Base-by-base conservation (phyloP, 2,113 vertebrate species). In the Scolopax mira region DNA sequence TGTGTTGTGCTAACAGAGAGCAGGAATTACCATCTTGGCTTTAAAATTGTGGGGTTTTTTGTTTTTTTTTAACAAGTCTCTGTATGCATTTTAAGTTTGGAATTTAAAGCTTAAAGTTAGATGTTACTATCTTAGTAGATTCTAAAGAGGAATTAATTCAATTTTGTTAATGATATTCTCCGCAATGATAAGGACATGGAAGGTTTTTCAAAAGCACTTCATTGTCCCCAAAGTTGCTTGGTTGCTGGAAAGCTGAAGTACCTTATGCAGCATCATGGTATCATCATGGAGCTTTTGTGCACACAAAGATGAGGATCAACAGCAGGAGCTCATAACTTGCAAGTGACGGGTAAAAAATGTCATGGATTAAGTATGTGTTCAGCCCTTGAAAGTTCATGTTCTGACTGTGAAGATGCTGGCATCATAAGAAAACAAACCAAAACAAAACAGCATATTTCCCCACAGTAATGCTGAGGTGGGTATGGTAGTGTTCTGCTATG, bases 251-350 rank as follows among this genome's bases (percentile, higher is more conserved):
- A 57, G 35, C 5, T 25, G 48, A 67, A 1, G 2, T 33, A 28
- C 8, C 9, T 81, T 65, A 57, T 51, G 22, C 33, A 51, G 30
- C 14, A 61, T 18, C 5, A 14, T 0, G 0, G 13, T 61, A 4
- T 82, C 17, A 75, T 69, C 39, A 42, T 30, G 15, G 28, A 41
- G 48, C 24, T 35, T 49, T 79, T 79, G 3, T 57, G 28, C 8
- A 31, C 46, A 60, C 21, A 30, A 15, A 23, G 8, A 27, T 33
- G 7, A 35, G 7, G 46, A 11, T 57, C 54, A 73, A 41, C 7
- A 58, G 13, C 8, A 48, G 25, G 30, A 82, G 9, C 16, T 41
- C 37, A 67, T 18, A 85, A 46, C 19, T 85, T 1, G 1, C 21
- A 51, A 54, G 18, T 8, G 18, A 6, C 41, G 30, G 25, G 7